These are phyloP conservation scores for Hyppa rectilinea DNA, from an alignment of 2,888 invertebrate species.

Conservation along the genomic window DNA sequence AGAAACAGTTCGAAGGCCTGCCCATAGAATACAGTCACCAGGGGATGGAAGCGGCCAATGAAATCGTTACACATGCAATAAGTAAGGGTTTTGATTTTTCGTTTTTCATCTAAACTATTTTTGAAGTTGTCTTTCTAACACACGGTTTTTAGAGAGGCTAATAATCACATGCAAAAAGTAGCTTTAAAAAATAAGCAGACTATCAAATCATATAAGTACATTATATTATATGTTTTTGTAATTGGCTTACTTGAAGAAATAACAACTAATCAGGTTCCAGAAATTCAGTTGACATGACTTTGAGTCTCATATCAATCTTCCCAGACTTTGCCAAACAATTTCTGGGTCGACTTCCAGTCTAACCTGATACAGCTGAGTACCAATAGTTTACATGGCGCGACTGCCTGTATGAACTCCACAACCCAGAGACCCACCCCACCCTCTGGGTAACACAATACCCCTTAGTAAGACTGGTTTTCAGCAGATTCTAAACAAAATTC, in stretches of 20 bases:
- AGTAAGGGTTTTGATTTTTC: conserved; percentile 1
- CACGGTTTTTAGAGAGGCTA: neutral
- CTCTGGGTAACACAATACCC: too few species aligned
- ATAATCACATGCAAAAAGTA: neutral
- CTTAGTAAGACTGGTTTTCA: too few species aligned
- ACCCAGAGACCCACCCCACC: too few species aligned
- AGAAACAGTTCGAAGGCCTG: neutral
- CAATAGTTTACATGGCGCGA: too few species aligned
- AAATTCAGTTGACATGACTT: neutral
- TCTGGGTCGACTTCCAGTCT: too few species aligned
- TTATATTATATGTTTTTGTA: neutral
- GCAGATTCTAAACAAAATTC: neutral
- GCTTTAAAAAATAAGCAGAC: neutral
- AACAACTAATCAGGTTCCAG: neutral
- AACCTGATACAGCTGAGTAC: too few species aligned
- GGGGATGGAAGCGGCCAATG: neutral
- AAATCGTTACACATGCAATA: neutral
- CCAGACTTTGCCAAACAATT: too few species aligned
- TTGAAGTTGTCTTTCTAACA: neutral
- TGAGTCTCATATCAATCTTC: too few species aligned
- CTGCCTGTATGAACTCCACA: too few species aligned
- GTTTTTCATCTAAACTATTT: neutral
- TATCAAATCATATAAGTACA: neutral
- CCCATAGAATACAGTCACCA: conserved; percentile 2
- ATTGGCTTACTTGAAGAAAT: neutral